A percentile compares a stretch with the other conserved stretches of the same genome.
Evolutionary conservation across 1,140 invertebrate genomes (phyloP).

Genomic region (Sitobion miscanthi): DNA sequence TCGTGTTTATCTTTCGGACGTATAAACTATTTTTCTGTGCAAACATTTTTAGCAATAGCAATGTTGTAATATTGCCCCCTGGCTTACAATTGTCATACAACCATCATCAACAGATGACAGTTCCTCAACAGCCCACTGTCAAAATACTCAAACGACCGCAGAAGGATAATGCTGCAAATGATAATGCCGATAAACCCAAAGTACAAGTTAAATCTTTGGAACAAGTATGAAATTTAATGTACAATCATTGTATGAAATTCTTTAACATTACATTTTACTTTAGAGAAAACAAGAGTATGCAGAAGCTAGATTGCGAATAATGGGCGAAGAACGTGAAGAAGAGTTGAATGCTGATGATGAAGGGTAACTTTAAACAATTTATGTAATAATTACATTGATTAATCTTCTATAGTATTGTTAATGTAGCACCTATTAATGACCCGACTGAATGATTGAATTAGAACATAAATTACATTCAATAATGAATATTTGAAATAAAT

Average conservation of each 20-base stretch:
- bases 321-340: conserved; percentile 44
- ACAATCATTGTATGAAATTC: neutral
- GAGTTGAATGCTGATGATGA: conserved; percentile 50
- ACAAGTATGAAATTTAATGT: conserved; percentile 23
- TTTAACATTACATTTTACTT: neutral
- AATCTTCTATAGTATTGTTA: neutral
- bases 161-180: conserved; percentile 27
- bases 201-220: conserved; percentile 47
- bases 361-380: conserved; percentile 26
- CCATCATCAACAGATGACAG: conserved; percentile 49
- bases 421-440: neutral
- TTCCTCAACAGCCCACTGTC: conserved; percentile 47
- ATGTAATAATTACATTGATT: neutral
- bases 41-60: conserved; percentile 48
- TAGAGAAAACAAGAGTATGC: conserved; percentile 55
- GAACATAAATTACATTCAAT: neutral
- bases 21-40: neutral
- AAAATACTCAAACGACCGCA: conserved; percentile 51
- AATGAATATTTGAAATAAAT: neutral
- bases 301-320: conserved; percentile 52
- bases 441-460: neutral
- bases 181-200: conserved; percentile 50
- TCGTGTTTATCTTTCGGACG: neutral
- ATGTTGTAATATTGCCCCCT: conserved; percentile 52
- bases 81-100: conserved; percentile 40